These are phyloP conservation scores for Anorthoa munda DNA, from an alignment of 2,888 invertebrate genomes.

Conservation along the genomic window DNA sequence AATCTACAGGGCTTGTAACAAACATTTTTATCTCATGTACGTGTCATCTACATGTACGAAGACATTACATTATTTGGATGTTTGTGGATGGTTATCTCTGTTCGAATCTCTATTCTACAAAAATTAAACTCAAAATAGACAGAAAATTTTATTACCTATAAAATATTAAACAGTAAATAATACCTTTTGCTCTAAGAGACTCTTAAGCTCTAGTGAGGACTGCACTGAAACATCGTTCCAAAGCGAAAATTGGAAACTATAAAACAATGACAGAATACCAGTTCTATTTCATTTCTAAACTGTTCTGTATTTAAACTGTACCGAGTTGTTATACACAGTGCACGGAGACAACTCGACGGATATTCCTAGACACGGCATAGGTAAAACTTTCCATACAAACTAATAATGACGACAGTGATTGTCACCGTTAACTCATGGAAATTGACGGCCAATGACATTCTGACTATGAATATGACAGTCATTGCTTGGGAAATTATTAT, in stretches of 20 bases:
- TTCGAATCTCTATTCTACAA: background rate
- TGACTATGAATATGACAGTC: too few relatives aligned
- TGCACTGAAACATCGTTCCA: conserved; percentile 1
- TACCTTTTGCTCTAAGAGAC: background rate
- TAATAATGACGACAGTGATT: too few relatives aligned
- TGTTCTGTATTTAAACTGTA: conserved; percentile 3
- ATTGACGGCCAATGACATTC: too few relatives aligned
- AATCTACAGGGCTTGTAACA: too few relatives aligned
- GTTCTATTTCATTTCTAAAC: conserved; percentile 34
- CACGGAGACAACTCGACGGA: background rate
- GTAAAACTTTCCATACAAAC: too few relatives aligned
- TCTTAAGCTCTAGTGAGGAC: conserved; percentile 7
- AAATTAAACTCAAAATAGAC: background rate
- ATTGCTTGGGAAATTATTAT: too few relatives aligned
- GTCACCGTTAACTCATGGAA: too few relatives aligned
- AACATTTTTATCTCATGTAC: too few relatives aligned
- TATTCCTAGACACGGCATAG: background rate
- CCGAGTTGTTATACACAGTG: conserved; percentile 25
- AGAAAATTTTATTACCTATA: background rate
- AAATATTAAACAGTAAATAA: conserved; percentile 20
- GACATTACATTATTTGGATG: too few relatives aligned
- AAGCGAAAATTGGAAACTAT: conserved; percentile 40
- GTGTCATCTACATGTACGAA: too few relatives aligned
- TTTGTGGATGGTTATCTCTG: too few relatives aligned
- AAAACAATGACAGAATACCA: conserved; percentile 30